A percentile compares a stretch with the other conserved stretches of the same genome.
Evolutionary conservation across 2,888 invertebrate species (phyloP).

Genomic region (Cheilosia vernalis): DNA sequence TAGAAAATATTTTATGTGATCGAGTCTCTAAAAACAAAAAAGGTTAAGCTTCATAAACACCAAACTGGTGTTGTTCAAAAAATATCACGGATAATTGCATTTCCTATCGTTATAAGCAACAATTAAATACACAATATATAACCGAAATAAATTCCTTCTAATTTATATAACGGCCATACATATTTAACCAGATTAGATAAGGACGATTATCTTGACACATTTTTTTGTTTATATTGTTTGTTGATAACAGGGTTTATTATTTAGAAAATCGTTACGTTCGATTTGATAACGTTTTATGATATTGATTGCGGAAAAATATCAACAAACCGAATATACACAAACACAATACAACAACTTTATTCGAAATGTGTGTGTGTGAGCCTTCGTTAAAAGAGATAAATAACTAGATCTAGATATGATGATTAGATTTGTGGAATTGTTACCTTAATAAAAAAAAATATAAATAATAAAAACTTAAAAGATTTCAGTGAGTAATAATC

Average conservation of each 20-base stretch:
- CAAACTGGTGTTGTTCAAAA: no score
- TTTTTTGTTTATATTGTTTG: constrained; percentile 4
- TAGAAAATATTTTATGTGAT: no score
- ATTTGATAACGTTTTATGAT: constrained; percentile 46
- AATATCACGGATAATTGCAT: no score
- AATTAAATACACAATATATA: no score
- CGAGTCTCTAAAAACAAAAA: no score
- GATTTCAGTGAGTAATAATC: constrained; percentile 29
- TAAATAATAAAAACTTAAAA: constrained; percentile 15
- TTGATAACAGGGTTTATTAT: constrained; percentile 45
- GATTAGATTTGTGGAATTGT: no score
- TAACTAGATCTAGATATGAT: background rate
- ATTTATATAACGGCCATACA: background rate
- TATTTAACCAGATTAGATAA: constrained; percentile 10
- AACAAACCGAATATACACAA: constrained; percentile 8
- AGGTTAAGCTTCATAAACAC: no score
- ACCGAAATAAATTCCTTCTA: no score
- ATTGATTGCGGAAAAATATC: constrained; percentile 48
- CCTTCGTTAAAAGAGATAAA: background rate
- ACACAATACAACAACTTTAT: constrained; percentile 7
- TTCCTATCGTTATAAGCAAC: no score
- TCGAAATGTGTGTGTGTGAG: constrained; percentile 21
- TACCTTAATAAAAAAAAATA: background rate
- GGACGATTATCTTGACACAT: constrained; percentile 25
- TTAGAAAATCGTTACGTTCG: constrained; percentile 22